phyloP scores from a whole-genome alignment of 1,140 invertebrate genomes.

The Phymorhynchus buccinoides region DNA sequence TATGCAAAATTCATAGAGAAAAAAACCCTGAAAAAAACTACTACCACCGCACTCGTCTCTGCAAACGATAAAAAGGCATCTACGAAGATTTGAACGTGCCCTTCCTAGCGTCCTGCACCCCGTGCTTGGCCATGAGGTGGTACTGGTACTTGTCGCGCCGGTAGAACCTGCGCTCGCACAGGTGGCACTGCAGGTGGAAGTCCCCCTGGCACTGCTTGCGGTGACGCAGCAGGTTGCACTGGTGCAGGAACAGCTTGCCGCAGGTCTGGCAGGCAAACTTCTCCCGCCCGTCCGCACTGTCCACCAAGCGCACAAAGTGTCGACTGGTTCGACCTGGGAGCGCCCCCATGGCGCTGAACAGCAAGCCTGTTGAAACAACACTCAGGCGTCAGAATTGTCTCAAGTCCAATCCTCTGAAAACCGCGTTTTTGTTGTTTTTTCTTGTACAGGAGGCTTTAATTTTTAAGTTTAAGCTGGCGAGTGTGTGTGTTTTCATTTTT shows the following conservation, averaged over 20 bases:
- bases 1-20: too few relatives aligned
- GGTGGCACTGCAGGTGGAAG: slow-evolving; percentile 40
- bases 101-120: slow-evolving; percentile 8
- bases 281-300: not conserved
- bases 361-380: slow-evolving; percentile 9
- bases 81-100: not conserved
- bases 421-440: too few relatives aligned
- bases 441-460: too few relatives aligned
- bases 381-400: not conserved
- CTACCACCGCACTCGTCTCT: too few relatives aligned
- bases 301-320: not conserved
- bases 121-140: slow-evolving; percentile 12
- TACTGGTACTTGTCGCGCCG: slow-evolving; percentile 33
- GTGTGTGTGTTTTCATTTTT: too few relatives aligned
- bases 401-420: too few relatives aligned
- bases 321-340: not conserved
- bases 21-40: too few relatives aligned
- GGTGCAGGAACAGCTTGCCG: slow-evolving; percentile 37
- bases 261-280: slow-evolving; percentile 37
- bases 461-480: too few relatives aligned
- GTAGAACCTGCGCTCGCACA: slow-evolving; percentile 38
- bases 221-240: slow-evolving; percentile 43
- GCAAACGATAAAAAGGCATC: too few relatives aligned
- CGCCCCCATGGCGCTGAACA: not conserved
- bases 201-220: slow-evolving; percentile 38